Percentiles rank a stretch among this genome's conserved stretches.
Evolutionary conservation across 2,797 vertebrate species (phyloP).

Genomic region (Lutjanus argentimaculatus): DNA sequence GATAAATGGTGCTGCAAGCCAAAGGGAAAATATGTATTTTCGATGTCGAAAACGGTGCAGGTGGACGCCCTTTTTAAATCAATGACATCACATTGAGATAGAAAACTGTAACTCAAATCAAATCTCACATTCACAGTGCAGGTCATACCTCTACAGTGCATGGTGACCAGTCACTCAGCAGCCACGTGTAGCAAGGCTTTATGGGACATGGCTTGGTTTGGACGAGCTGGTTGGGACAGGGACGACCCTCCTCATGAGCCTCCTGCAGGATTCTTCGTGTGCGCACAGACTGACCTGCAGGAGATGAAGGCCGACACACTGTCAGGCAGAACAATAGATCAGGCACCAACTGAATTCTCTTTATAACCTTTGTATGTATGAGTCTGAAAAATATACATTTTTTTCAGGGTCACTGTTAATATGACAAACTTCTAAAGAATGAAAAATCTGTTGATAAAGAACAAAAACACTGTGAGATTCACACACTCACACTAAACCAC

Average conservation of each 20-base stretch:
- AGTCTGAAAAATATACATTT: background rate
- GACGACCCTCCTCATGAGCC: constrained; percentile 91
- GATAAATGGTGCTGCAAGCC: no score
- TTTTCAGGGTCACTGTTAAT: background rate
- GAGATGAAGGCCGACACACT: constrained; percentile 2
- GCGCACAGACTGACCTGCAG: constrained; percentile 89
- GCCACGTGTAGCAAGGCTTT: constrained; percentile 94
- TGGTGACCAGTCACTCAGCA: constrained; percentile 91
- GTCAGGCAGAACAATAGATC: background rate
- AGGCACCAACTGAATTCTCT: background rate
- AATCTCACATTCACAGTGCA: background rate
- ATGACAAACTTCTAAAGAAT: constrained; percentile 16
- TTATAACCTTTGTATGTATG: background rate
- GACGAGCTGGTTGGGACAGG: constrained; percentile 90
- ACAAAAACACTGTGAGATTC: constrained; percentile 12
- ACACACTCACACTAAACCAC: constrained; percentile 14
- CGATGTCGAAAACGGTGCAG: background rate
- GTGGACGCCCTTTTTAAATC: background rate
- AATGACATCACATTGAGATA: background rate
- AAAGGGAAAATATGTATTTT: no score
- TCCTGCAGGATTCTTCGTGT: constrained; percentile 89
- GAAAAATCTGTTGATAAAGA: constrained; percentile 17
- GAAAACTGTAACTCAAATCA: background rate
- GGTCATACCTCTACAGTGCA: constrained; percentile 91
- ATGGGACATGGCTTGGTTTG: constrained; percentile 92